phyloP scores from a whole-genome alignment of 23 tunicate genomes.

The Halocynthia aurantium region DNA sequence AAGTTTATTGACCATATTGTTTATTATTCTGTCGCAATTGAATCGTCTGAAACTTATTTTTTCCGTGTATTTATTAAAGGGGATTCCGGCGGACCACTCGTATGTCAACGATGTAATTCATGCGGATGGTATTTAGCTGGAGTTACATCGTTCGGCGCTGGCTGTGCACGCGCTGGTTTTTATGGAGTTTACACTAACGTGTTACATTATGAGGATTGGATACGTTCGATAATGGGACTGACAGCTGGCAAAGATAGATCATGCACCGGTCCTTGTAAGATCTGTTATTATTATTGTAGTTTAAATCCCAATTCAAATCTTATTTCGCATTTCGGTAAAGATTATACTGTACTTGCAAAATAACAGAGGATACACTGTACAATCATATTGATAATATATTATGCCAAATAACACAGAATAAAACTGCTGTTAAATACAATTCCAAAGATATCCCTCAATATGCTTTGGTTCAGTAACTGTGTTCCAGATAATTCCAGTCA shows the following conservation, averaged over 20 bases:
- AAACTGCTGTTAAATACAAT: too few relatives aligned
- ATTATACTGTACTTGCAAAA: too few relatives aligned
- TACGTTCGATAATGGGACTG: slow-evolving; percentile 2
- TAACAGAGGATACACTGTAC: too few relatives aligned
- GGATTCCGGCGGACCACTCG: slow-evolving; percentile 84
- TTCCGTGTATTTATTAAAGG: slow-evolving; percentile 25
- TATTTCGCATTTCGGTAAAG: too few relatives aligned
- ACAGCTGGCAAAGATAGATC: slow-evolving; percentile 4
- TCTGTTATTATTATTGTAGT: not conserved
- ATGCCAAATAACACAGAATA: too few relatives aligned
- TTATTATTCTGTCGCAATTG: not conserved
- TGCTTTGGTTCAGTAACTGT: too few relatives aligned
- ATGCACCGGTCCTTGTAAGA: slow-evolving; percentile 36
- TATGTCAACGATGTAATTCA: slow-evolving; percentile 55
- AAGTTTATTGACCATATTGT: not conserved
- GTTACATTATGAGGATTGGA: slow-evolving; percentile 53
- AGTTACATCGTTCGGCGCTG: slow-evolving; percentile 47
- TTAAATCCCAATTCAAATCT: too few relatives aligned
- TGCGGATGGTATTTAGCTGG: slow-evolving; percentile 70
- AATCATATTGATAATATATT: too few relatives aligned
- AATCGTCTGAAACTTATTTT: not conserved
- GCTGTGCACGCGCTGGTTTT: slow-evolving; percentile 57
- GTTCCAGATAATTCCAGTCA: too few relatives aligned
- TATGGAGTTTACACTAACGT: slow-evolving; percentile 76
- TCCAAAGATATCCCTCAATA: too few relatives aligned